phyloP scores from a whole-genome alignment of 23 tunicate species.

The Aplidium turbinatum region DNA sequence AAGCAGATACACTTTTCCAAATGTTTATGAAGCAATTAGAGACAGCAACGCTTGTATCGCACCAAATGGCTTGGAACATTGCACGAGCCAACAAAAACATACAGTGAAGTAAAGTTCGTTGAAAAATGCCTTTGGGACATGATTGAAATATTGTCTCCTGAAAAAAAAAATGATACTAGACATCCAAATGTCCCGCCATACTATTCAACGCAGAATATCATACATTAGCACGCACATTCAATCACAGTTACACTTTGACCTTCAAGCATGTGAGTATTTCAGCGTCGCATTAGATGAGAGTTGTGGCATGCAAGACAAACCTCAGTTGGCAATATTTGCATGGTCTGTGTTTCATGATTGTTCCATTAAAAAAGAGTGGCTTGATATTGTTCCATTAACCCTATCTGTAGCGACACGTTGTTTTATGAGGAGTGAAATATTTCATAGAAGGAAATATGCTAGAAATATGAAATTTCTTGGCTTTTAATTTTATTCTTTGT shows the following conservation, averaged over 20 bases:
- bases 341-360: constrained; percentile 3
- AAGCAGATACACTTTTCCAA: constrained; percentile 47
- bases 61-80: constrained; percentile 42
- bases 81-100: constrained; percentile 58
- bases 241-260: constrained; percentile 41
- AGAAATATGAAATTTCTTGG: too few species aligned
- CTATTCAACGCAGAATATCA: constrained; percentile 36
- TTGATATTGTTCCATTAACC: too few species aligned
- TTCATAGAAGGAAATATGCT: too few species aligned
- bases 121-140: constrained; percentile 56
- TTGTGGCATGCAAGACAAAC: constrained; percentile 51
- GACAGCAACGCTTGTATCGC: constrained; percentile 35
- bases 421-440: too few species aligned
- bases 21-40: constrained; percentile 43
- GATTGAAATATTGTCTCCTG: constrained; percentile 55
- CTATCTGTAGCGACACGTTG: too few species aligned
- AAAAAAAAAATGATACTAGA: constrained; percentile 38
- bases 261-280: constrained; percentile 39
- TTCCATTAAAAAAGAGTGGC: too few species aligned
- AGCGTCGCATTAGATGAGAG: constrained; percentile 51
- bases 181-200: constrained; percentile 42
- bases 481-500: too few species aligned
- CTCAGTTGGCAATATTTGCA: constrained; percentile 29
- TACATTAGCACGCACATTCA: constrained; percentile 38
- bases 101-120: constrained; percentile 61